Conservation (phyloP, 2,113 vertebrate species). For the Rhagologus leucostigma region DNA sequence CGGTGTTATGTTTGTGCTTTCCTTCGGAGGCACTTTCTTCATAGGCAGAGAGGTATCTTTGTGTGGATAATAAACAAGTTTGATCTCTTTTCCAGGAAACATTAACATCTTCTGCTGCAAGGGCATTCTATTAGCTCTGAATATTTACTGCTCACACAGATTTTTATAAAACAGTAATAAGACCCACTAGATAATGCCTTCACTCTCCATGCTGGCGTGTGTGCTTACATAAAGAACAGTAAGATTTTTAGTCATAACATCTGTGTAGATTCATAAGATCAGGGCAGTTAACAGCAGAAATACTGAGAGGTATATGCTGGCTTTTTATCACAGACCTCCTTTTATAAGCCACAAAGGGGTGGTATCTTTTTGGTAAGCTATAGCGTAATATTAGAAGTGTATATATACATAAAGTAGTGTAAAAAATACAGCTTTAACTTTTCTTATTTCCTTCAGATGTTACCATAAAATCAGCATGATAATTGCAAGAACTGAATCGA, state of each 20-base stretch:
- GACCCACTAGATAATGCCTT: neutral
- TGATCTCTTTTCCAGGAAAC: neutral
- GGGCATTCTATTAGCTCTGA: neutral
- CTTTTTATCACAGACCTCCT: neutral
- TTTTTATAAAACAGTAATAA: neutral
- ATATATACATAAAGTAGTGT: neutral
- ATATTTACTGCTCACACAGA: neutral
- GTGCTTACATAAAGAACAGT: neutral
- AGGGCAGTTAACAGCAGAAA: neutral
- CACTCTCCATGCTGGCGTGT: neutral
- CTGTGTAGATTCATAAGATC: neutral
- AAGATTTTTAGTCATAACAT: neutral
- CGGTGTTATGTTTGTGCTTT: neutral
- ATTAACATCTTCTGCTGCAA: neutral
- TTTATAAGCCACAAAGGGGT: neutral
- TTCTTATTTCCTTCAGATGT: neutral
- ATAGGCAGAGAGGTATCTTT: neutral
- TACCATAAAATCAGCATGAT: neutral
- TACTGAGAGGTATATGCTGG: neutral
- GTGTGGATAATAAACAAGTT: neutral
- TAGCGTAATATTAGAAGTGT: neutral
- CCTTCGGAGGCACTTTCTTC: neutral
- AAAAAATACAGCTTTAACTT: neutral
- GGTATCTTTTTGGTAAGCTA: neutral
- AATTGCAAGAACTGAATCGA: neutral